A percentile compares a stretch with the other conserved stretches of the same genome.
Evolutionary conservation across 2,888 invertebrate genomes (phyloP).

Genomic region (Ormyrus thymus): DNA sequence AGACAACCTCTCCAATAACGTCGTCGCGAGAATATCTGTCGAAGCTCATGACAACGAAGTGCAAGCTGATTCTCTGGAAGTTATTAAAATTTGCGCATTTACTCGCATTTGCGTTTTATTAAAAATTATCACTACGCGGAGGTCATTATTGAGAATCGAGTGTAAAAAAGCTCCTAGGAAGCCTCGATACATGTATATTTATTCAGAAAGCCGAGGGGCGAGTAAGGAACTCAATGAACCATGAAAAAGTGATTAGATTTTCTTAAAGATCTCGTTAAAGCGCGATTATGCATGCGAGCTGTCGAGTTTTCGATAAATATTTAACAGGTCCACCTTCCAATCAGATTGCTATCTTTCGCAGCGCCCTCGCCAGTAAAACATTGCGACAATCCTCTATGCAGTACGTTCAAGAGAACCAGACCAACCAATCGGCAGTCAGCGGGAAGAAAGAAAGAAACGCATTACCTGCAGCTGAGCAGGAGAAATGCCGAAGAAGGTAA

Average conservation of each 20-base stretch:
- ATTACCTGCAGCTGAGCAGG: slow-evolving; percentile 85
- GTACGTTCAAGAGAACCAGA: too few species aligned
- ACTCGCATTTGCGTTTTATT: neutral
- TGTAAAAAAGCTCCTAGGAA: too few species aligned
- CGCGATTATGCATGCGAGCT: too few species aligned
- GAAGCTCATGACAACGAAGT: slow-evolving; percentile 92
- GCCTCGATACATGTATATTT: too few species aligned
- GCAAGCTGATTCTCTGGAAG: slow-evolving; percentile 87
- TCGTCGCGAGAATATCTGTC: slow-evolving; percentile 96
- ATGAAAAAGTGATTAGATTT: too few species aligned
- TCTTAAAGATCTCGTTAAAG: too few species aligned
- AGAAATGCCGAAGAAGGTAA: slow-evolving; percentile 97
- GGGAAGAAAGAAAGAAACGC: neutral
- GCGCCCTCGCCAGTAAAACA: neutral
- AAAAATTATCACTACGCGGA: neutral
- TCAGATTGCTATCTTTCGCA: too few species aligned
- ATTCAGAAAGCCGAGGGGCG: too few species aligned
- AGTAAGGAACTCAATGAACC: too few species aligned
- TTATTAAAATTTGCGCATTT: neutral
- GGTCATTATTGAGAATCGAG: too few species aligned
- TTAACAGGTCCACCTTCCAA: too few species aligned
- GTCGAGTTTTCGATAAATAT: too few species aligned
- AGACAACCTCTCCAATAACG: slow-evolving; percentile 97
- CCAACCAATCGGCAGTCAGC: neutral
- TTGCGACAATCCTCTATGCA: neutral